Percentiles rank a stretch among this genome's conserved stretches.
phyloP scores from a whole-genome alignment of 35 echinoderm and acorn worm species.

The Ptychodera flava region DNA sequence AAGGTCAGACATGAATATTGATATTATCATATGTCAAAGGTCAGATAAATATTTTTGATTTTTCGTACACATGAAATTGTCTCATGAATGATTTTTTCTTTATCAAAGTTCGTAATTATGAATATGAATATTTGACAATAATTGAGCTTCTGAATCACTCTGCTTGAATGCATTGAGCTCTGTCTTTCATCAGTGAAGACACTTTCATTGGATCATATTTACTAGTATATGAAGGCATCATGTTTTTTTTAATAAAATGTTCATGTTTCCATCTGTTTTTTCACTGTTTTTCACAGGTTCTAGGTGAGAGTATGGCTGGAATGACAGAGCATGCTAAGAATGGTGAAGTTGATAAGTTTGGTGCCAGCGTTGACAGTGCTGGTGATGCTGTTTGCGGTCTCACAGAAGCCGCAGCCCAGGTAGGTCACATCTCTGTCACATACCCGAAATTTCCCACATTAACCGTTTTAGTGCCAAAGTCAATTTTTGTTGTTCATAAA shows the following conservation, averaged over 20 bases:
- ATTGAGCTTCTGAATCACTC: no score
- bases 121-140: no score
- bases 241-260: no score
- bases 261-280: no score
- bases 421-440: constrained; percentile 9
- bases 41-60: no score
- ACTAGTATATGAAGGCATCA: no score
- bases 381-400: constrained; percentile 80
- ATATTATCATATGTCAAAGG: no score
- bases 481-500: not conserved
- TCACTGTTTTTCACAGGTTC: constrained; percentile 33
- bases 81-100: no score
- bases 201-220: no score
- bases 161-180: no score
- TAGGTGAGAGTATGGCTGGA: constrained; percentile 89
- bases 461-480: not conserved
- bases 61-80: no score
- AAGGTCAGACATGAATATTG: constrained; percentile 81
- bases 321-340: constrained; percentile 94
- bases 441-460: not conserved
- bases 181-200: not conserved
- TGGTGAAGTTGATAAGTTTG: constrained; percentile 83
- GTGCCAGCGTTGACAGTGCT: constrained; percentile 69
- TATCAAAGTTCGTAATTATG: no score
- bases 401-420: constrained; percentile 88